A percentile compares a stretch with the other conserved stretches of the same genome.
Evolutionary conservation across 2,797 vertebrate genomes (phyloP).

Genomic region (Onychomys arenicola): DNA sequence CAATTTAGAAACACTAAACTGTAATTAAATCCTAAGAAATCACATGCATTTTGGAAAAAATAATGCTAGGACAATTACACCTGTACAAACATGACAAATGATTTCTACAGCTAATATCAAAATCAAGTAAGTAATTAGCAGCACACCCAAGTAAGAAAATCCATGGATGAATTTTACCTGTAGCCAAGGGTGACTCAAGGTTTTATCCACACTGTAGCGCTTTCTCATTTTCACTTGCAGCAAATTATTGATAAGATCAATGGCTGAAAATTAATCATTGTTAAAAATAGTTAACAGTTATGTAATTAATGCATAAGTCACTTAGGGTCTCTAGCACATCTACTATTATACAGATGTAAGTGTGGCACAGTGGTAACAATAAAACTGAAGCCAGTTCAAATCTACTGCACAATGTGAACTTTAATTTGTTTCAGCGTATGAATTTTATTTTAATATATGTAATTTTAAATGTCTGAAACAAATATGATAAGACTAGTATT

Average conservation of each 20-base stretch:
- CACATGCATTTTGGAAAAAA: conserved; percentile 12
- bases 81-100: conserved; percentile 46
- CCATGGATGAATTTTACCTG: conserved; percentile 89
- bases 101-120: neutral
- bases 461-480: conserved; percentile 13
- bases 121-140: conserved; percentile 41
- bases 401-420: neutral
- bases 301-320: neutral
- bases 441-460: conserved; percentile 19
- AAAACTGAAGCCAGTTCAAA: conserved; percentile 4
- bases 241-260: conserved; percentile 99
- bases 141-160: neutral
- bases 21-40: conserved; percentile 40
- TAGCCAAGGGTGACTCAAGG: conserved; percentile 97
- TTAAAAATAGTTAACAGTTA: conserved; percentile 54
- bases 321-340: conserved; percentile 28
- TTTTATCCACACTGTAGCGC: conserved; percentile 98
- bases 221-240: conserved; percentile 99
- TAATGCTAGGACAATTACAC: conserved; percentile 7
- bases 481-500: conserved; percentile 41
- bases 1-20: conserved; percentile 43
- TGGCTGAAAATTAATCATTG: conserved; percentile 90
- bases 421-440: neutral
- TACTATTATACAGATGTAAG: conserved; percentile 17
- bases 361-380: neutral